Evolutionary conservation across 2,113 vertebrate species (phyloP), one percentile per base, ranked within the genome.

Genomic region (Anthoscopus minutus): DNA sequence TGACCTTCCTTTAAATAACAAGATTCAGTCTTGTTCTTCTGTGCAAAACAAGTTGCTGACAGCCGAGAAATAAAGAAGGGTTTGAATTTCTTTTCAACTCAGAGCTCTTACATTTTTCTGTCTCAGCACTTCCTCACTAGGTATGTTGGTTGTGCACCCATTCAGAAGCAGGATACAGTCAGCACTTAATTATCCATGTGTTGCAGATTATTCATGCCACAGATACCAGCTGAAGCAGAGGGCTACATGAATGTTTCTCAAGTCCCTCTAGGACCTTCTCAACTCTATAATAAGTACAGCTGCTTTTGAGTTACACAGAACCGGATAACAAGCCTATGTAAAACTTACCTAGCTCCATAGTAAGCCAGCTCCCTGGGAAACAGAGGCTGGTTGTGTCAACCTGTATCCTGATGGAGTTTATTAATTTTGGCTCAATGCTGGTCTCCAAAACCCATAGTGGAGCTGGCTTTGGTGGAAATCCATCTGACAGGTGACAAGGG

Each of bases 241-340:
- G 86, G 44, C 33, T 64, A 31, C 42, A 31, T 81, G 42, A 85
- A 81, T 66, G 42, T 61, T 65, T 56, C 69, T 89, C 19, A 38
- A 54, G 21, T 64, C 27, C 70, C 92, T 95, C 84, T 77, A 87
- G 87, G 84, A 95, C 56, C 92, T 84, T 91, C 86, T 78, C 81
- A 60, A 7, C 56, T 95, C 77, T 38, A 5, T 66, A 79, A 87
- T 81, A 60, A 47, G 38, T 84, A 44, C 65, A 84, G 65, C 81
- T 84, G 65, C 61, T 66, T 89, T 89, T 71, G 51, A 38, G 11
- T 72, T 81, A 62, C 35, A 66, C 64, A 64, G 89, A 78, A 50
- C 35, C 84, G 81, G 61, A 81, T 74, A 62, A 78, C 57, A 58
- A 81, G 31, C 22, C 48, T 17, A 7, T 51, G 16, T 62, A 73